phyloP scores from a whole-genome alignment of 2,888 invertebrate species.

The Plusia festucae region DNA sequence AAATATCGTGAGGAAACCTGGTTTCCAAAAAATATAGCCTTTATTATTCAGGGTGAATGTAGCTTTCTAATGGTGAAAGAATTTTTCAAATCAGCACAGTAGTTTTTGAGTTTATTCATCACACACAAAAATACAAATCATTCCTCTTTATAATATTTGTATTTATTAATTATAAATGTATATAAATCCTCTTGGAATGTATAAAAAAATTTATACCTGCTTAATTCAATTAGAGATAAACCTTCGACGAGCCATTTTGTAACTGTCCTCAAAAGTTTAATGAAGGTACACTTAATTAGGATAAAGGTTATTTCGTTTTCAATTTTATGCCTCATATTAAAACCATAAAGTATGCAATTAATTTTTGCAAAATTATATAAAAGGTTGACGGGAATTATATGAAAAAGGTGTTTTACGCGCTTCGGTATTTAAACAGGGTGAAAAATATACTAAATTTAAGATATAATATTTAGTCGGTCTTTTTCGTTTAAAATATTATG shows the following conservation, averaged over 20 bases:
- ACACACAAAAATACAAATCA: no score
- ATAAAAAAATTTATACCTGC: background rate
- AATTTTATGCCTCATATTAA: constrained; percentile 47
- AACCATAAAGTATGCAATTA: constrained; percentile 51
- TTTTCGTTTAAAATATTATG: no score
- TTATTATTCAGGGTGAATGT: no score
- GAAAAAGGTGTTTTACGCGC: constrained; percentile 31
- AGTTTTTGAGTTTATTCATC: no score
- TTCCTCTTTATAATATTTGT: no score
- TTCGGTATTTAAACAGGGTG: constrained; percentile 27
- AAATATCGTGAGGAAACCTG: no score
- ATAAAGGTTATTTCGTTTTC: constrained; percentile 50
- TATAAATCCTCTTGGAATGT: no score
- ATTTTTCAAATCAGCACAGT: no score
- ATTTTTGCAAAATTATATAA: constrained; percentile 40
- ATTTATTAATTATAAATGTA: no score
- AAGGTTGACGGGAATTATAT: constrained; percentile 44
- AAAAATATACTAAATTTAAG: constrained; percentile 26
- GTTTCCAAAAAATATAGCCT: no score
- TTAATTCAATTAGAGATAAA: constrained; percentile 18
- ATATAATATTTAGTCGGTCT: constrained; percentile 30
- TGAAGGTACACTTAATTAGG: constrained; percentile 53
- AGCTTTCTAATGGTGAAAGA: no score
- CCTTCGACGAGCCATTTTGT: constrained; percentile 28
- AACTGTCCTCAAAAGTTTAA: constrained; percentile 31